Base-by-base conservation (phyloP, 2,113 vertebrate species). In the Takifugu flavidus region DNA sequence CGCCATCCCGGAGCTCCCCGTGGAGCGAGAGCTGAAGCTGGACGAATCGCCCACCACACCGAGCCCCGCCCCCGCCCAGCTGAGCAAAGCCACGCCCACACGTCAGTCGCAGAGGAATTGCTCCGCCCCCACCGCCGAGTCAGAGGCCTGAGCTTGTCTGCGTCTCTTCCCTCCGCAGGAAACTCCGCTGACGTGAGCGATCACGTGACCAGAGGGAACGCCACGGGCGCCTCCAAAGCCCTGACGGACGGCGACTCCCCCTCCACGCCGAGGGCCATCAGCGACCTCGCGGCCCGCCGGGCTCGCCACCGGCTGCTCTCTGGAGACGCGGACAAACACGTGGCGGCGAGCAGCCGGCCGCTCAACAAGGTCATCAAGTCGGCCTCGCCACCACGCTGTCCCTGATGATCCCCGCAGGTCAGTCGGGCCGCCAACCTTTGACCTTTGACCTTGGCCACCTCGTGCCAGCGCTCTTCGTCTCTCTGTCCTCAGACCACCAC, bases 311-410 rank as follows among this genome's bases (percentile, higher is more conserved):
- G 96, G 56, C 91, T 98, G 63, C 92, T 99, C 56, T 98, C 96
- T 0, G 96, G 95, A 47, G 96, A 99, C 65, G 85, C 92, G 6
- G 96, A 98, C 81, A 98, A 97, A 82, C 95, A 92, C 44, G 58
- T 91, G 3, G 6, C 56, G 0, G 67, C 45, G 14, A 5, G 13
- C 45, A 14, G 13, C 28, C 90, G 93, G 53, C 94, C 95, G 20
- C 87, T 96, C 83, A 96, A 93, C 91, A 99, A 99, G 91, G 95
- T 99, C 89, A 98, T 98, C 91, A 99, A 98, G 89, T 99, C 96
- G 0, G 96, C 96, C 52, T 99, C 96, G 0, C 96, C 63, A 98
- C 94, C 42, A 91, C 96, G 15, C 93, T 99, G 75, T 98, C 96
- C 0, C 94, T 98, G 64, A 94, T 99, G 91, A 98, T 99, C 84